Percentiles rank a stretch among this genome's conserved stretches.
phyloP scores from a whole-genome alignment of 53 echinoderm and acorn worm genomes.

The Holothuria leucospilota region DNA sequence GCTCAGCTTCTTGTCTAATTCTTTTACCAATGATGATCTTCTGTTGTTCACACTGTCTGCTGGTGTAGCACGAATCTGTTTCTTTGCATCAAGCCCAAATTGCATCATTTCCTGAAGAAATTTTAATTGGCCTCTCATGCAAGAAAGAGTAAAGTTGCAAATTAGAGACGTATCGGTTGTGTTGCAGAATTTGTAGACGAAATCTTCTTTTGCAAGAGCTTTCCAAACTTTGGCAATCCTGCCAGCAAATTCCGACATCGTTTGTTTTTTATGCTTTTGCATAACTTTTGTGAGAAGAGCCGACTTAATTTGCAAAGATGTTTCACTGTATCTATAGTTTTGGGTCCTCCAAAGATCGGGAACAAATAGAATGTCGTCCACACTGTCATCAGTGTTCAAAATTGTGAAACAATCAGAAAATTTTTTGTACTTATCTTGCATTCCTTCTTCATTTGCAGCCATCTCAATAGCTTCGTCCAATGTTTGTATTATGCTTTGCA shows the following conservation, averaged over 20 bases:
- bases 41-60: constrained; percentile 6
- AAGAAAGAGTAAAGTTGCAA: too few relatives aligned
- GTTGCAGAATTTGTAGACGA: constrained; percentile 30
- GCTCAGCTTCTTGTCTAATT: too few relatives aligned
- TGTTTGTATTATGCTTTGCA: constrained; percentile 9
- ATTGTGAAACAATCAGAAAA: constrained; percentile 25
- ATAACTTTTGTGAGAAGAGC: constrained; percentile 19
- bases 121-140: too few relatives aligned
- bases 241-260: constrained; percentile 1
- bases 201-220: constrained; percentile 39
- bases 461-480: constrained; percentile 24
- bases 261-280: background rate
- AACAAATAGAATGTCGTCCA: background rate
- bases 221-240: constrained; percentile 28
- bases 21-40: background rate
- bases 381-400: background rate
- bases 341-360: constrained; percentile 35
- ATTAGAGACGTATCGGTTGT: too few relatives aligned
- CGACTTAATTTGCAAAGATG: constrained; percentile 20
- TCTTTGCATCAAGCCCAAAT: constrained; percentile 4
- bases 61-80: background rate
- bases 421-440: constrained; percentile 18
- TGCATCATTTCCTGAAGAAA: constrained; percentile 19
- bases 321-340: constrained; percentile 24
- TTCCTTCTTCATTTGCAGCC: constrained; percentile 29